phyloP scores from a whole-genome alignment of 1,140 invertebrate species.

The Lethocerus indicus region DNA sequence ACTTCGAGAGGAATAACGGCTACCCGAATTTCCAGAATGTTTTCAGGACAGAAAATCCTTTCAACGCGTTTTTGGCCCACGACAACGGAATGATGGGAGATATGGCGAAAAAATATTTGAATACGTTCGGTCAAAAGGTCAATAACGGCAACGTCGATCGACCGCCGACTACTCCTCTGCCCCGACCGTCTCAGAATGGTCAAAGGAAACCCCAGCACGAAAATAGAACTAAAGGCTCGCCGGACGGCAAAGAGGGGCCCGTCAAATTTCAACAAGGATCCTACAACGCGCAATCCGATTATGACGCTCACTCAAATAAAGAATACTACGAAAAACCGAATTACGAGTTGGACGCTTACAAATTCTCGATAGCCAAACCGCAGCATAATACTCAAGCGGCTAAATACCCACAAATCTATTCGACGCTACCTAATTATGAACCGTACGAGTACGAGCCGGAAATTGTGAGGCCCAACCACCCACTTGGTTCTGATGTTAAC shows the following conservation, averaged over 20 bases:
- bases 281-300: constrained; percentile 20
- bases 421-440: constrained; percentile 1
- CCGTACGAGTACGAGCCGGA: constrained; percentile 8
- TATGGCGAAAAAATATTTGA: constrained; percentile 57
- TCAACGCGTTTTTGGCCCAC: constrained; percentile 47
- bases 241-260: constrained; percentile 22
- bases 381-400: not conserved
- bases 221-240: not conserved
- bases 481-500: constrained; percentile 26
- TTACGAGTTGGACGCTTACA: not conserved
- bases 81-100: constrained; percentile 52
- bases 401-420: constrained; percentile 1
- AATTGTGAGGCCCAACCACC: constrained; percentile 12
- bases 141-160: constrained; percentile 21
- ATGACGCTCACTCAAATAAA: no score
- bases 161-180: constrained; percentile 31
- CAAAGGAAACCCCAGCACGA: constrained; percentile 19
- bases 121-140: constrained; percentile 54
- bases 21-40: not conserved
- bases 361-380: not conserved
- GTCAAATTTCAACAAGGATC: constrained; percentile 11
- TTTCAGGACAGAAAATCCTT: constrained; percentile 30
- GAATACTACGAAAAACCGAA: not conserved
- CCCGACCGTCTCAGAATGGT: constrained; percentile 28
- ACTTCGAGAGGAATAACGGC: not conserved